phyloP scores from a whole-genome alignment of 92 coral and sea anemone species.

The Phymanthus crucifer region DNA sequence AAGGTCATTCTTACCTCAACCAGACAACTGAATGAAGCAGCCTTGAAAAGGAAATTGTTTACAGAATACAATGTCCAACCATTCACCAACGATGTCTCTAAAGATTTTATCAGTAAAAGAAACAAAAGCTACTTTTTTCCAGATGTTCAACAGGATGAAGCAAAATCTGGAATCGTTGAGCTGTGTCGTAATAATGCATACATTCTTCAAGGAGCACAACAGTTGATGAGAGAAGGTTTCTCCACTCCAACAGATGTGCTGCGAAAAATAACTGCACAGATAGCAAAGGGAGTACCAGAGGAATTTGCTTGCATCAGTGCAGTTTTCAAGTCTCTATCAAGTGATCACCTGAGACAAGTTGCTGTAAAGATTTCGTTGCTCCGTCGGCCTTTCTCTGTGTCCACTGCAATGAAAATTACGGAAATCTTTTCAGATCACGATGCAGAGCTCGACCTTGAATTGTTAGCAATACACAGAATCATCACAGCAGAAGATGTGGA shows the following conservation, averaged over 20 bases:
- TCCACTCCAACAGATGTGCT: conserved; percentile 19
- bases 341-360: conserved; percentile 45
- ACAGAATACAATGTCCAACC: conserved; percentile 13
- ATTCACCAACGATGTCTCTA: conserved; percentile 12
- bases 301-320: conserved; percentile 29
- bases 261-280: conserved; percentile 27
- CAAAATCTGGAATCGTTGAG: not conserved
- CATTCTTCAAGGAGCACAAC: conserved; percentile 37
- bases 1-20: conserved; percentile 53
- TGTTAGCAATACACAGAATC: conserved; percentile 24
- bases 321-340: conserved; percentile 49
- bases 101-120: conserved; percentile 17
- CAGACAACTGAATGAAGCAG: conserved; percentile 15
- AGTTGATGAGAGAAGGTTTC: conserved; percentile 34
- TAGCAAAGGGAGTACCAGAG: conserved; percentile 16
- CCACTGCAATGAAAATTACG: conserved; percentile 52
- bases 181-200: conserved; percentile 29
- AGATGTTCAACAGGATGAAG: conserved; percentile 8
- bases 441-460: conserved; percentile 48
- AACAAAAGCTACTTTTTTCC: not conserved
- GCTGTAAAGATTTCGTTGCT: conserved; percentile 64
- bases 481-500: conserved; percentile 23
- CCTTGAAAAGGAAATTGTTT: conserved; percentile 4
- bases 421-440: conserved; percentile 22
- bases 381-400: conserved; percentile 46